A percentile compares a stretch with the other conserved stretches of the same genome.
Evolutionary conservation across 2,113 vertebrate species (phyloP).

Genomic region (Lophius piscatorius): DNA sequence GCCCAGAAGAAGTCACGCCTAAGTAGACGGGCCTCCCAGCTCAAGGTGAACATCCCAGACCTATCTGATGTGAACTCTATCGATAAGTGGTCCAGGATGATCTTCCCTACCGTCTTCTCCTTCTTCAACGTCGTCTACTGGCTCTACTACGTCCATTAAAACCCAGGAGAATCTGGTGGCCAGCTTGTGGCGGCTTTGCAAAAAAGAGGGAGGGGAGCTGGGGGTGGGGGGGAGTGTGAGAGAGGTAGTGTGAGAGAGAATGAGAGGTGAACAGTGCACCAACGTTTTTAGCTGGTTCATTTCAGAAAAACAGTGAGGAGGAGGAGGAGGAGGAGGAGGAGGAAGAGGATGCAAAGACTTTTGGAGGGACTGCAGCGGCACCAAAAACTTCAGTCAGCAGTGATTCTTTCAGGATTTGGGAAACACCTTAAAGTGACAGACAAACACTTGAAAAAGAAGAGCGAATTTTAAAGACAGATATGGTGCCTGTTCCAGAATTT

Average conservation of each 20-base stretch:
- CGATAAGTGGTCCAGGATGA: constrained; percentile 98
- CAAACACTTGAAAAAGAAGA: constrained; percentile 84
- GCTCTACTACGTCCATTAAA: constrained; percentile 99
- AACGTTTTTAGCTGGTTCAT: constrained; percentile 74
- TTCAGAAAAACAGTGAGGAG: constrained; percentile 66
- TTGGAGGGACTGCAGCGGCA: constrained; percentile 75
- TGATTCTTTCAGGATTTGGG: constrained; percentile 76
- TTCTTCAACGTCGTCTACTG: constrained; percentile 99
- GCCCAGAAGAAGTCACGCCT: constrained; percentile 98
- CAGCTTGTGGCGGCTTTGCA: constrained; percentile 42
- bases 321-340: too few relatives aligned
- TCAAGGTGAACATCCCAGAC: constrained; percentile 99
- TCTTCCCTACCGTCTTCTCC: constrained; percentile 98
- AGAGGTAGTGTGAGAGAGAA: constrained; percentile 60
- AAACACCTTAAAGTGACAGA: constrained; percentile 77
- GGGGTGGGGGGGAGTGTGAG: constrained; percentile 59
- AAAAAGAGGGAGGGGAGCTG: constrained; percentile 51
- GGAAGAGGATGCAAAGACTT: constrained; percentile 58
- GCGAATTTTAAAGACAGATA: constrained; percentile 85
- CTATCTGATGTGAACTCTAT: constrained; percentile 99
- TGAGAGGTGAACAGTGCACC: constrained; percentile 68
- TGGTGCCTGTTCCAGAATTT: constrained; percentile 81
- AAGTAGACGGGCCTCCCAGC: constrained; percentile 94
- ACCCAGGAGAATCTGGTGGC: constrained; percentile 58
- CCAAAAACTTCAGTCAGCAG: constrained; percentile 73